phyloP scores from a whole-genome alignment of 2,888 invertebrate genomes.

The Eudasyphora cyanicolor region DNA sequence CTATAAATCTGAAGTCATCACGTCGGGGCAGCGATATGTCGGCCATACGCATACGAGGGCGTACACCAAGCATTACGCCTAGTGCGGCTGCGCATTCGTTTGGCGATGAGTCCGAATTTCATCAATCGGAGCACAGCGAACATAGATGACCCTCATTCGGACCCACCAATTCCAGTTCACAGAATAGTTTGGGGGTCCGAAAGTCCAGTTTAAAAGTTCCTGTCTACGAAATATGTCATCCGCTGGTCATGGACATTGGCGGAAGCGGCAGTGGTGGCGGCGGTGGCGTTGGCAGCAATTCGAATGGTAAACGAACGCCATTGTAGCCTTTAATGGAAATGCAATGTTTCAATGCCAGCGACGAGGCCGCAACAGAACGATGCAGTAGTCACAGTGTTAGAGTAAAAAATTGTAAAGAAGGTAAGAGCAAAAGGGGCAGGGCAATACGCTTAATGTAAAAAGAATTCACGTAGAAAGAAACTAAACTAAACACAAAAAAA shows the following conservation, averaged over 20 bases:
- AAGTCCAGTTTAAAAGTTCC: slow-evolving; percentile 78
- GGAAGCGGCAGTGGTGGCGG: too few species aligned
- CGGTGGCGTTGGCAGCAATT: slow-evolving; percentile 16
- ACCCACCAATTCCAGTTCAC: slow-evolving; percentile 78
- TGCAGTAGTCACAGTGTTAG: slow-evolving; percentile 19
- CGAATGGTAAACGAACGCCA: slow-evolving; percentile 69
- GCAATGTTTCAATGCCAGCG: slow-evolving; percentile 58
- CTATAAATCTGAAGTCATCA: slow-evolving; percentile 78
- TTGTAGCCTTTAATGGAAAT: slow-evolving; percentile 73
- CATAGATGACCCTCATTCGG: slow-evolving; percentile 82
- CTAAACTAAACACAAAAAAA: not conserved
- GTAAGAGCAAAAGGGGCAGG: slow-evolving; percentile 61
- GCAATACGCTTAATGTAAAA: slow-evolving; percentile 65
- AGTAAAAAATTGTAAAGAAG: slow-evolving; percentile 19
- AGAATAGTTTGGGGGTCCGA: slow-evolving; percentile 78
- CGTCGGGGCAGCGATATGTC: slow-evolving; percentile 83
- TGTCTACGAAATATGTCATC: slow-evolving; percentile 80
- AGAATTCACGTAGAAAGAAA: not conserved
- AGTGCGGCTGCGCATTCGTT: slow-evolving; percentile 81
- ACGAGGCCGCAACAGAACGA: slow-evolving; percentile 58
- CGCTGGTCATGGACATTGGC: slow-evolving; percentile 78
- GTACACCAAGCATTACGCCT: slow-evolving; percentile 82
- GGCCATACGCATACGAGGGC: slow-evolving; percentile 80
- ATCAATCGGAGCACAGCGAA: slow-evolving; percentile 76
- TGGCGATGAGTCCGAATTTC: slow-evolving; percentile 82